Conservation (phyloP, 2,888 invertebrate genomes). For the Creontiades dilutus region DNA sequence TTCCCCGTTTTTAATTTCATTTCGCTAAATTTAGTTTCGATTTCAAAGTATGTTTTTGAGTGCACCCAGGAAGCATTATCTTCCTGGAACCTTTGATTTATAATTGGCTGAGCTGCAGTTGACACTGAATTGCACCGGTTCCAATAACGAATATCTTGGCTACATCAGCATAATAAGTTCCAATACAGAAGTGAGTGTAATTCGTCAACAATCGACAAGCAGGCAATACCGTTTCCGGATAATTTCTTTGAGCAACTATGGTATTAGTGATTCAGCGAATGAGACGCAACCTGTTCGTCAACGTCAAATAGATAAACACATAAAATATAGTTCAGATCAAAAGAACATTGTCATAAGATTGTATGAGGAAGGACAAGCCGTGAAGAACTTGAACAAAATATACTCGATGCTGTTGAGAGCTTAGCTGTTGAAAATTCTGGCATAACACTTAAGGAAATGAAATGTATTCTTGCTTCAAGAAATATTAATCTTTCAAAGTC, state of each 20-base stretch:
- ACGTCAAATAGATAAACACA: conserved; percentile 3
- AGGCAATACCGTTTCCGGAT: background rate
- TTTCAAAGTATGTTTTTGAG: too few species aligned
- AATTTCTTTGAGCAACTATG: background rate
- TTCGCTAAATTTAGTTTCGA: too few species aligned
- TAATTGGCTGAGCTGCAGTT: conserved; percentile 35
- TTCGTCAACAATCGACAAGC: background rate
- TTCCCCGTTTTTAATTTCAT: too few species aligned
- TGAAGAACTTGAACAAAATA: too few species aligned
- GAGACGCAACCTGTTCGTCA: conserved; percentile 20
- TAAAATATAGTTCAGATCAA: conserved; percentile 29
- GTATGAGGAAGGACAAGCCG: background rate
- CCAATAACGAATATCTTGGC: background rate
- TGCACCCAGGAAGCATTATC: too few species aligned
- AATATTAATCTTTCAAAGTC: too few species aligned
- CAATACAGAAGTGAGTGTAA: background rate
- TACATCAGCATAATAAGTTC: background rate
- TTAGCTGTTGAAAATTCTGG: too few species aligned
- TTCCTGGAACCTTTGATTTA: too few species aligned
- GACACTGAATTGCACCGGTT: conserved; percentile 1
- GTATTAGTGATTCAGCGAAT: conserved; percentile 5
- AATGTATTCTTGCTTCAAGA: too few species aligned
- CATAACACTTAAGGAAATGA: too few species aligned
- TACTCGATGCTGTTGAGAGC: too few species aligned
- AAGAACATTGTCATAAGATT: background rate